Percentiles rank a stretch among this genome's conserved stretches.
phyloP scores from a whole-genome alignment of 35 echinoderm and acorn worm genomes.

The Holothuria glaberrima region DNA sequence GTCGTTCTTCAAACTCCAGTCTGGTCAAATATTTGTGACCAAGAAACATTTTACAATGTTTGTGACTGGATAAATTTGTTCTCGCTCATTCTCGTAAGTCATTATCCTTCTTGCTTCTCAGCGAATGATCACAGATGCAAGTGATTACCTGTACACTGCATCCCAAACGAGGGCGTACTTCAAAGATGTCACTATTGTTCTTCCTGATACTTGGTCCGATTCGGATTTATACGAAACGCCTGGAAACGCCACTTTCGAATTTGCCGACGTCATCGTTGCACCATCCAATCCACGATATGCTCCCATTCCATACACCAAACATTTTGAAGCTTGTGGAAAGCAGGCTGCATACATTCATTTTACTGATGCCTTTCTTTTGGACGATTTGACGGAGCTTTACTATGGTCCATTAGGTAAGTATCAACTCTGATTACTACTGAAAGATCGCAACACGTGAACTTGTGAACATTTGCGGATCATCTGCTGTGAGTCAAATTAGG shows the following conservation, averaged over 20 bases:
- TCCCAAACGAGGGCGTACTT: slow-evolving; percentile 71
- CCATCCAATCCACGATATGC: slow-evolving; percentile 76
- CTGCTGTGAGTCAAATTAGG: too few relatives aligned
- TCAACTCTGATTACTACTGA: too few relatives aligned
- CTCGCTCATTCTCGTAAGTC: too few relatives aligned
- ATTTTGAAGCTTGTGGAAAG: slow-evolving; percentile 76
- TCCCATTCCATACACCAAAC: slow-evolving; percentile 80
- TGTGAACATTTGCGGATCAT: too few relatives aligned
- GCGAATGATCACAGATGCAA: slow-evolving; percentile 75
- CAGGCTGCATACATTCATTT: slow-evolving; percentile 74
- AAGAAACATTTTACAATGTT: too few relatives aligned
- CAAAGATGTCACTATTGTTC: slow-evolving; percentile 78
- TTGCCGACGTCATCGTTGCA: slow-evolving; percentile 84
- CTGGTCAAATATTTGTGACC: too few relatives aligned
- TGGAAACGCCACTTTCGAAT: slow-evolving; percentile 69
- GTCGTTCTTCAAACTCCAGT: not conserved
- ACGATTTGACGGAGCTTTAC: slow-evolving; percentile 28
- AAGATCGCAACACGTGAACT: too few relatives aligned
- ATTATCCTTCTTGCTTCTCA: not conserved
- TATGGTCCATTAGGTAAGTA: slow-evolving; percentile 76
- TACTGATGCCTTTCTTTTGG: slow-evolving; percentile 59
- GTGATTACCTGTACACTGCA: slow-evolving; percentile 69
- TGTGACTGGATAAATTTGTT: too few relatives aligned
- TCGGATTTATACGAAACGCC: slow-evolving; percentile 46
- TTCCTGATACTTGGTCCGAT: slow-evolving; percentile 73